These are phyloP conservation scores for Pseudomyrmex concolor DNA, from an alignment of 1,140 invertebrate genomes.

Conservation along the genomic window DNA sequence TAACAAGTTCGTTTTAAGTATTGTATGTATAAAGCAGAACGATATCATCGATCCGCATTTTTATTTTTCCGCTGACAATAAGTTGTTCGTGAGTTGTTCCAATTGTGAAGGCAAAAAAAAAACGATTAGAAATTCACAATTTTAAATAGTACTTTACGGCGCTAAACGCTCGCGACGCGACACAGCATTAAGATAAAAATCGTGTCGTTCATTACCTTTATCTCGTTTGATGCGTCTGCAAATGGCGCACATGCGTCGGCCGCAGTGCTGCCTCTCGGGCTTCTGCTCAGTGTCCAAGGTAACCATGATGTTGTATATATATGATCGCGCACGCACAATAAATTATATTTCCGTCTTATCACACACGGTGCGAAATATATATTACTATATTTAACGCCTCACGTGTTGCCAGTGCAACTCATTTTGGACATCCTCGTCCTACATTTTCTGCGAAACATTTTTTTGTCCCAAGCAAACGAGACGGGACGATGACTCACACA, in stretches of 20 bases:
- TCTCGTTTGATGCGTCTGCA: slow-evolving; percentile 84
- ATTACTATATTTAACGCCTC: slow-evolving; percentile 28
- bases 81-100: background rate
- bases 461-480: background rate
- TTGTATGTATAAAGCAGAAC: background rate
- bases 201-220: slow-evolving; percentile 80
- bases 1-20: slow-evolving; percentile 6
- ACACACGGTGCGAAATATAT: slow-evolving; percentile 19
- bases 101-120: background rate
- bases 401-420: slow-evolving; percentile 27
- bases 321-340: slow-evolving; percentile 15
- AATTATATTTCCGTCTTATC: slow-evolving; percentile 45
- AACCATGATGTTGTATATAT: slow-evolving; percentile 77
- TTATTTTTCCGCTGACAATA: slow-evolving; percentile 17
- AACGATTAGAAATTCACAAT: background rate
- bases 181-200: slow-evolving; percentile 50
- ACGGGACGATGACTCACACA: slow-evolving; percentile 7
- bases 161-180: slow-evolving; percentile 24
- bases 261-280: slow-evolving; percentile 83
- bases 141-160: background rate
- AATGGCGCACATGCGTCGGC: slow-evolving; percentile 84
- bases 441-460: slow-evolving; percentile 30
- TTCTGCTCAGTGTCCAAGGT: slow-evolving; percentile 84
- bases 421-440: slow-evolving; percentile 26
- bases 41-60: slow-evolving; percentile 1